Evolutionary conservation across 2,113 vertebrate species (phyloP).

Genomic region (Bettongia penicillata): DNA sequence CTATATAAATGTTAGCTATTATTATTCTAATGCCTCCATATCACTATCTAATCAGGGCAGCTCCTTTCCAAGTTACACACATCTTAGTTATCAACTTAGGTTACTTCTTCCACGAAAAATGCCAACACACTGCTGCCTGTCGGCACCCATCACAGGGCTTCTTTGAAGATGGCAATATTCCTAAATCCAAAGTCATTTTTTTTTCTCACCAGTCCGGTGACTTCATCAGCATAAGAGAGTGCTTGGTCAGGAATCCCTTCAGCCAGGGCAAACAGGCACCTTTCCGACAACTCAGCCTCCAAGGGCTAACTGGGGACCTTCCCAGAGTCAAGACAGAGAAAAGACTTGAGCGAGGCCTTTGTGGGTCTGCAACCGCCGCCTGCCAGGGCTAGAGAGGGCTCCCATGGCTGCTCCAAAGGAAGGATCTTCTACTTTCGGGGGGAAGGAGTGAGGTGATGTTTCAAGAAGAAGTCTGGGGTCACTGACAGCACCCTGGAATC

Average conservation of each 20-base stretch:
- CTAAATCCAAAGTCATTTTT: background rate
- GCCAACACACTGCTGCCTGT: background rate
- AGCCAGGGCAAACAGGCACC: background rate
- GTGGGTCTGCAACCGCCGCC: no score
- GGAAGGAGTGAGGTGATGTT: background rate
- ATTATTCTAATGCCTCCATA: no score
- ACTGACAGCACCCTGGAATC: background rate
- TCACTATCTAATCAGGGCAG: background rate
- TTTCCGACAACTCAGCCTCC: no score
- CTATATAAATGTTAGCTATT: background rate
- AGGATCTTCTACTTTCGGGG: no score
- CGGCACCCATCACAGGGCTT: background rate
- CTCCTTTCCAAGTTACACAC: background rate
- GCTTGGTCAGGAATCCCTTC: background rate
- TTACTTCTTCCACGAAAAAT: background rate
- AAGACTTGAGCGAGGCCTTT: background rate
- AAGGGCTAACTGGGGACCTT: background rate
- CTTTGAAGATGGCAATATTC: background rate
- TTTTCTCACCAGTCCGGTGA: background rate
- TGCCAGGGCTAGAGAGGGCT: background rate
- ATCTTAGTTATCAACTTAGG: background rate
- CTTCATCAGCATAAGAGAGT: background rate
- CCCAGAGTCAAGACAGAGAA: background rate
- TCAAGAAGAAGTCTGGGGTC: background rate
- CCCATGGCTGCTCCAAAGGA: background rate